Conservation (phyloP, 2,888 invertebrate genomes). For the Torymus texanus region DNA sequence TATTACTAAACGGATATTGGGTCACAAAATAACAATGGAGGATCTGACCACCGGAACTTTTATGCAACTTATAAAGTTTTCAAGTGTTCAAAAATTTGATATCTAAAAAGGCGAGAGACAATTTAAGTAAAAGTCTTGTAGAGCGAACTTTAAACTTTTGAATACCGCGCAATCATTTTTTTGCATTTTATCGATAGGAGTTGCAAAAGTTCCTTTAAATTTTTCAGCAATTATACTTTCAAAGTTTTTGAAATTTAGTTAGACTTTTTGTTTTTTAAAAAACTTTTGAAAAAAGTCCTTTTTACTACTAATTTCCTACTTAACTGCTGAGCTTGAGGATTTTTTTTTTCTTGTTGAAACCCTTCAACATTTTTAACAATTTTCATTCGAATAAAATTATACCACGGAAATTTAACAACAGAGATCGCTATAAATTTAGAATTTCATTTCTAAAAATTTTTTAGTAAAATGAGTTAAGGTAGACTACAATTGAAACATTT, state of each 20-base stretch:
- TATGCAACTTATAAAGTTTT: conserved; percentile 40
- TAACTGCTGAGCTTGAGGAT: no score
- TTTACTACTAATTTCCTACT: conserved; percentile 25
- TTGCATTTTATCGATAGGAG: neutral
- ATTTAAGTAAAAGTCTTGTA: conserved; percentile 42
- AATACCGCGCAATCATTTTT: conserved; percentile 36
- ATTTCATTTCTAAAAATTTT: no score
- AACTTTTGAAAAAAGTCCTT: neutral
- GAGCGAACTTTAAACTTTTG: conserved; percentile 46
- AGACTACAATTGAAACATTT: no score
- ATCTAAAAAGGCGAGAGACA: conserved; percentile 49
- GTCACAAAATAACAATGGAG: neutral
- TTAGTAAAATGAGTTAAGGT: no score
- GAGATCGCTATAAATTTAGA: no score
- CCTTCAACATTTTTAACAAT: no score
- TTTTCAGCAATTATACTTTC: conserved; percentile 5
- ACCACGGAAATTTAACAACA: no score
- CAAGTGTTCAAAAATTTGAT: conserved; percentile 48
- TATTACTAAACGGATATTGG: no score
- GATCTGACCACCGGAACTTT: conserved; percentile 14
- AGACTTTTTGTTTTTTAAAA: neutral
- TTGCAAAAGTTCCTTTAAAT: conserved; percentile 20
- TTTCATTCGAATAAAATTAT: no score
- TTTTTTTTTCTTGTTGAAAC: no score
- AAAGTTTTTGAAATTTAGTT: no score